Percentiles rank a stretch among this genome's conserved stretches.
phyloP scores from a whole-genome alignment of 2,797 vertebrate genomes.

The Syncerus caffer region DNA sequence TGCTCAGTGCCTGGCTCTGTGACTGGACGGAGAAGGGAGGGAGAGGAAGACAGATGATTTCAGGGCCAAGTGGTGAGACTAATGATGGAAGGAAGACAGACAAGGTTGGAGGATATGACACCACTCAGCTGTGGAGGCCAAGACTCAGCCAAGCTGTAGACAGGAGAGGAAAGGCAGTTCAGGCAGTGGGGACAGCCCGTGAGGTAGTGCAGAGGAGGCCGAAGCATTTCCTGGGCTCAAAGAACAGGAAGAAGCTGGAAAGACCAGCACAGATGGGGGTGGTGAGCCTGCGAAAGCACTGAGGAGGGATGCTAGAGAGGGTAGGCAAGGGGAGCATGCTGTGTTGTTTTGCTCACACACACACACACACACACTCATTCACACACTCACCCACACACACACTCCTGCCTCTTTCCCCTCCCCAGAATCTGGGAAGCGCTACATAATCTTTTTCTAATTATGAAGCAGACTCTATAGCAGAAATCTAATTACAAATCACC shows the following conservation, averaged over 20 bases:
- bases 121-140: not conserved
- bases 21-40: not conserved
- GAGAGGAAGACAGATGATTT: not conserved
- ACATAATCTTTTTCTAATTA: conserved; percentile 79
- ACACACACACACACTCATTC: not conserved
- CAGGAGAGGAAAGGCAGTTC: not conserved
- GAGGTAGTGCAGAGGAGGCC: not conserved
- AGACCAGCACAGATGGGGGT: not conserved
- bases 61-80: not conserved
- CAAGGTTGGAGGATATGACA: not conserved
- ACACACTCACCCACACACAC: not conserved
- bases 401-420: conserved; percentile 4
- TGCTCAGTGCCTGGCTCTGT: not conserved
- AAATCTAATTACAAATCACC: conserved; percentile 84
- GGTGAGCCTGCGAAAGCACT: not conserved
- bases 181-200: not conserved
- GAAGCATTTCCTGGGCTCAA: not conserved
- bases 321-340: not conserved
- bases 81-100: not conserved
- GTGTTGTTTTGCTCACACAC: not conserved
- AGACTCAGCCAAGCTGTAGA: not conserved
- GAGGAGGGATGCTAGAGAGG: not conserved
- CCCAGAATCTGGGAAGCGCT: conserved; percentile 80
- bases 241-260: not conserved
- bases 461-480: conserved; percentile 78